A percentile compares a stretch with the other conserved stretches of the same genome.
Conservation (phyloP, 2,888 invertebrate genomes). For the Steinernema hermaphroditum region DNA sequence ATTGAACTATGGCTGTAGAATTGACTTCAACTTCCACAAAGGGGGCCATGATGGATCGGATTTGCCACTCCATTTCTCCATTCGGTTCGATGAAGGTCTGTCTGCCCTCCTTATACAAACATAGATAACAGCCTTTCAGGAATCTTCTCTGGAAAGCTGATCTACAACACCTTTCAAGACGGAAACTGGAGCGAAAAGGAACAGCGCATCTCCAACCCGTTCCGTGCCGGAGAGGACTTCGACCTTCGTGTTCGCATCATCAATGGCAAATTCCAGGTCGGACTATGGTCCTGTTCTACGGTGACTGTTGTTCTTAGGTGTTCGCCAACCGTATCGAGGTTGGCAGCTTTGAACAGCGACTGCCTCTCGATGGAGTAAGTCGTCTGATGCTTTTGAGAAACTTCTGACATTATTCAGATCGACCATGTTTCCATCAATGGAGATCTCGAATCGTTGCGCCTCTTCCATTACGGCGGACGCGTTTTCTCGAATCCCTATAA, state of each 20-base stretch:
- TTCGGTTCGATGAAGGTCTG: constrained; percentile 63
- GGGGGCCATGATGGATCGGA: constrained; percentile 60
- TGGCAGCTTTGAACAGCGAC: constrained; percentile 63
- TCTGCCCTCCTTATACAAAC: not conserved
- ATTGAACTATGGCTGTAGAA: constrained; percentile 39
- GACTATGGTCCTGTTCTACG: too few relatives aligned
- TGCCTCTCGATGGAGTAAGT: constrained; percentile 59
- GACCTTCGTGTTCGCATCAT: constrained; percentile 63
- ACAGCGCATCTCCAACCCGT: constrained; percentile 62
- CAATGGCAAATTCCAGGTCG: constrained; percentile 60
- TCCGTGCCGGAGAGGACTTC: constrained; percentile 60
- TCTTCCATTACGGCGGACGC: constrained; percentile 65
- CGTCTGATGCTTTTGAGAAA: not conserved
- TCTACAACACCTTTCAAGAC: constrained; percentile 56
- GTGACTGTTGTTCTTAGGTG: too few relatives aligned
- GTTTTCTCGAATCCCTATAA: constrained; percentile 63
- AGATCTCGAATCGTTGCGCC: constrained; percentile 56
- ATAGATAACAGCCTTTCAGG: constrained; percentile 33
- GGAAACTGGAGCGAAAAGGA: constrained; percentile 65
- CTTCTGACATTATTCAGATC: constrained; percentile 45
- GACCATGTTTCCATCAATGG: constrained; percentile 65
- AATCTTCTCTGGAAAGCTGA: constrained; percentile 58
- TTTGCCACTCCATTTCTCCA: constrained; percentile 64
- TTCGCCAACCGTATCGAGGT: constrained; percentile 64
- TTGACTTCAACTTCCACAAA: constrained; percentile 66